A percentile compares a stretch with the other conserved stretches of the same genome.
Evolutionary conservation across 37 sponge, comb jelly and placozoan genomes (phyloP).

Genomic region (Agelas oroides): DNA sequence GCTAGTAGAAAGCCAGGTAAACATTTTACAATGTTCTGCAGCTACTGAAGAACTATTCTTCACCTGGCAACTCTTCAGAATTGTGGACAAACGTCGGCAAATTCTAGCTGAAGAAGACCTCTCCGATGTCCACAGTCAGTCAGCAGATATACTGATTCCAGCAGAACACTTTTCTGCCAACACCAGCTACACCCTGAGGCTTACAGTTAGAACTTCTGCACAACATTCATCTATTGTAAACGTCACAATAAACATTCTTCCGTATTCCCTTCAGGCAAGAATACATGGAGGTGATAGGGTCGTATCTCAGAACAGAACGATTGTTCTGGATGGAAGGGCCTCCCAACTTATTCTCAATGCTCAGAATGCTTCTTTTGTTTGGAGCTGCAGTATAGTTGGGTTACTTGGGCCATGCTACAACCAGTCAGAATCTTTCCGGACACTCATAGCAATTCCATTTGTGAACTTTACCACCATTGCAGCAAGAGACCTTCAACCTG

Average conservation of each 20-base stretch:
- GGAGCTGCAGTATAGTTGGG: conserved; percentile 50
- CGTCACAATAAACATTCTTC: conserved; percentile 7
- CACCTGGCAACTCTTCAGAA: conserved; percentile 25
- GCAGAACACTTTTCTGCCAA: not conserved
- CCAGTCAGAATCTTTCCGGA: not conserved
- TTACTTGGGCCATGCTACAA: conserved; percentile 66
- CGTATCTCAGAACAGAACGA: conserved; percentile 8
- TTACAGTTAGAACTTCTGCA: conserved; percentile 7
- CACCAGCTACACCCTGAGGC: conserved; percentile 14
- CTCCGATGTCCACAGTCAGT: not conserved
- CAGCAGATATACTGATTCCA: conserved; percentile 48
- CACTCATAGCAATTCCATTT: conserved; percentile 32
- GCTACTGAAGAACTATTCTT: not conserved
- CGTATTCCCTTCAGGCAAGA: not conserved
- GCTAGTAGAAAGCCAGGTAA: conserved; percentile 6
- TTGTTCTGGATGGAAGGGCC: conserved; percentile 63
- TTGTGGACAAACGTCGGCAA: conserved; percentile 30
- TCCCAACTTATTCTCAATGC: conserved; percentile 4
- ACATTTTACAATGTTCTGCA: conserved; percentile 12
- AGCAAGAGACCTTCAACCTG: conserved; percentile 13
- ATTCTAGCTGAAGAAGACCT: conserved; percentile 6
- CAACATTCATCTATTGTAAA: not conserved
- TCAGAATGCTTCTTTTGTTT: conserved; percentile 24
- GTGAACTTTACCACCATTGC: conserved; percentile 32
- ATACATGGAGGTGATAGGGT: conserved; percentile 58